phyloP scores from a whole-genome alignment of 2,797 vertebrate species.

The Prionace glauca region DNA sequence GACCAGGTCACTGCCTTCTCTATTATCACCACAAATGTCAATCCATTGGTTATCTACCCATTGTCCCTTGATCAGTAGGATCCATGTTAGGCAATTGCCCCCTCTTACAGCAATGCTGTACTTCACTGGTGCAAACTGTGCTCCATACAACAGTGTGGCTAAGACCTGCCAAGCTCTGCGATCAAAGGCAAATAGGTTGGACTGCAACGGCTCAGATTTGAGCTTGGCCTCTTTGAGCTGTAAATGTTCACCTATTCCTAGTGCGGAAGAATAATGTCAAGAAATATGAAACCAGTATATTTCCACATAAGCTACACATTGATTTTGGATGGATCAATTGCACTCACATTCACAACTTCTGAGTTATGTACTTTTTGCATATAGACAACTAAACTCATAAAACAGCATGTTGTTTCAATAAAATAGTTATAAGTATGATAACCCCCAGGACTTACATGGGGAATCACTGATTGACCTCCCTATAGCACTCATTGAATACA shows the following conservation, averaged over 20 bases:
- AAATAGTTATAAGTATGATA: neutral
- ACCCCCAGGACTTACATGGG: too few species aligned
- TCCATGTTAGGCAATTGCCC: neutral
- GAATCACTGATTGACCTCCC: too few species aligned
- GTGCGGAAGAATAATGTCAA: neutral
- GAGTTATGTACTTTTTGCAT: neutral
- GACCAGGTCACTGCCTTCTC: neutral
- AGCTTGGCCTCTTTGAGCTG: neutral
- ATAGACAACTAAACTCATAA: neutral
- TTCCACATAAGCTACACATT: neutral
- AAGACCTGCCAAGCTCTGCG: neutral
- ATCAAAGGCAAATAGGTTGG: neutral
- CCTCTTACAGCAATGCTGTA: neutral
- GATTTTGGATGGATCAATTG: neutral
- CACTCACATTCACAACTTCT: neutral
- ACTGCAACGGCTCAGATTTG: neutral
- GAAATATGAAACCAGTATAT: neutral
- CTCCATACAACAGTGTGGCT: neutral
- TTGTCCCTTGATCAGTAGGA: neutral
- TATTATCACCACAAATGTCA: neutral
- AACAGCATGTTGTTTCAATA: neutral
- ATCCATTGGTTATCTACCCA: neutral
- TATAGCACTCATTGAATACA: too few species aligned
- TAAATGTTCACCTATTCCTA: neutral
- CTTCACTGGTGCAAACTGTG: neutral